Conservation (phyloP, 2,113 vertebrate species). For the Limanda limanda region DNA sequence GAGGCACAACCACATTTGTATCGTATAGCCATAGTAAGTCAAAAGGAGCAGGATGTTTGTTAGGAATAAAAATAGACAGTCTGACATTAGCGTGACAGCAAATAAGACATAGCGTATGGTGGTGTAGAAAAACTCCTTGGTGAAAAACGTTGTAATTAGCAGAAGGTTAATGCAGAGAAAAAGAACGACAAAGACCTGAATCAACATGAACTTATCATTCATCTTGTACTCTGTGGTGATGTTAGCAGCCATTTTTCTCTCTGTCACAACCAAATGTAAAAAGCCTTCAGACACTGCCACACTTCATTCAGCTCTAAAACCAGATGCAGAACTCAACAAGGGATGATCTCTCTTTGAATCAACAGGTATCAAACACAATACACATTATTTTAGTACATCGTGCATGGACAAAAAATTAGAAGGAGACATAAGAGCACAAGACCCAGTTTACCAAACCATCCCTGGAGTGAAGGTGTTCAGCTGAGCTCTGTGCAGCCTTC, state of each 20-base stretch:
- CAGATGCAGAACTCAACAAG: no score
- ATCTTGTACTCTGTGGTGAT: not conserved
- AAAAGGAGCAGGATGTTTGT: slow-evolving; percentile 28
- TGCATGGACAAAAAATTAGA: no score
- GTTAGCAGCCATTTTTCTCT: slow-evolving; percentile 19
- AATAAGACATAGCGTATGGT: slow-evolving; percentile 73
- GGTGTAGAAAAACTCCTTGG: slow-evolving; percentile 56
- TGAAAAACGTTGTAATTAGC: slow-evolving; percentile 54
- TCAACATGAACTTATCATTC: not conserved
- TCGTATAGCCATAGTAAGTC: accelerated
- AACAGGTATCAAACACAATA: no score
- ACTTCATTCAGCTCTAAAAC: not conserved
- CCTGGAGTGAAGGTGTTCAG: no score
- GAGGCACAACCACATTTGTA: slow-evolving; percentile 57
- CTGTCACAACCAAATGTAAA: not conserved
- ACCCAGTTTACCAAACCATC: no score
- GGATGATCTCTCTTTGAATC: no score
- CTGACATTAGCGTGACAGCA: slow-evolving; percentile 54
- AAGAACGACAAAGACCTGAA: slow-evolving; percentile 41
- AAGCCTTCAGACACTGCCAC: not conserved
- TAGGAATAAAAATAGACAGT: slow-evolving; percentile 40
- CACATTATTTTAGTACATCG: no score
- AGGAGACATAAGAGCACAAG: no score
- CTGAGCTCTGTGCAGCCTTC: no score
- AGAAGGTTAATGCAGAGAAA: slow-evolving; percentile 56